Conservation (phyloP, 2,113 vertebrate species). For the Oplegnathus fasciatus region DNA sequence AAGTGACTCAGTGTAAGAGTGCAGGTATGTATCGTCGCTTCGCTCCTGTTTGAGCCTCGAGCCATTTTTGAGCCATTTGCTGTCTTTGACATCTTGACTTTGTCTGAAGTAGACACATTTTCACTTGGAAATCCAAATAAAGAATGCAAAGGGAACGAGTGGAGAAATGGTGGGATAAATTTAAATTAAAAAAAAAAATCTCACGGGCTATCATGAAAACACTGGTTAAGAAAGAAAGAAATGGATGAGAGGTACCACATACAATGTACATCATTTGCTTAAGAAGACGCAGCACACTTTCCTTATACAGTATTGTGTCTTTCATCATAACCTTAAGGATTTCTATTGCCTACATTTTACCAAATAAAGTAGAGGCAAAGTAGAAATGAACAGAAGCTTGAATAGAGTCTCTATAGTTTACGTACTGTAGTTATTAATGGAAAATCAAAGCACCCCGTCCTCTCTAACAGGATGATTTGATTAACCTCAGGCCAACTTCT, state of each 20-base stretch:
- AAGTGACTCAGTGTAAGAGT: neutral
- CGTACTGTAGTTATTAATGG: neutral
- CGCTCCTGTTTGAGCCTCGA: neutral
- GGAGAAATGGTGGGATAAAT: neutral
- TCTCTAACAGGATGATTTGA: slow-evolving; percentile 20
- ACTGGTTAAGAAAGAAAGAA: too few relatives aligned
- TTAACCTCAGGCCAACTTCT: slow-evolving; percentile 61
- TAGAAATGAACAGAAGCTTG: neutral
- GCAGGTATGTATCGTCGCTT: neutral
- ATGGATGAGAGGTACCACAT: neutral
- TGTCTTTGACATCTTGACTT: neutral
- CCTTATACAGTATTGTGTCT: neutral
- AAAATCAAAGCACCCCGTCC: slow-evolving; percentile 22
- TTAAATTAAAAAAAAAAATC: neutral
- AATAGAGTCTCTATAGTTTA: neutral
- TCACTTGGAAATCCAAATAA: too few relatives aligned
- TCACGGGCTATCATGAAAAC: too few relatives aligned
- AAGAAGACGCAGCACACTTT: neutral
- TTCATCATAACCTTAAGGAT: neutral
- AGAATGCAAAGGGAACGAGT: neutral
- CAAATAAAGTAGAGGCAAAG: neutral
- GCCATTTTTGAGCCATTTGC: too few relatives aligned
- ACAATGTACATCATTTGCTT: neutral
- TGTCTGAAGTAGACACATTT: neutral
- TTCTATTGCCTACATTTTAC: neutral